Percentiles rank a stretch among this genome's conserved stretches.
phyloP scores from a whole-genome alignment of 2,797 vertebrate species.

The Cryptoprocta ferox region DNA sequence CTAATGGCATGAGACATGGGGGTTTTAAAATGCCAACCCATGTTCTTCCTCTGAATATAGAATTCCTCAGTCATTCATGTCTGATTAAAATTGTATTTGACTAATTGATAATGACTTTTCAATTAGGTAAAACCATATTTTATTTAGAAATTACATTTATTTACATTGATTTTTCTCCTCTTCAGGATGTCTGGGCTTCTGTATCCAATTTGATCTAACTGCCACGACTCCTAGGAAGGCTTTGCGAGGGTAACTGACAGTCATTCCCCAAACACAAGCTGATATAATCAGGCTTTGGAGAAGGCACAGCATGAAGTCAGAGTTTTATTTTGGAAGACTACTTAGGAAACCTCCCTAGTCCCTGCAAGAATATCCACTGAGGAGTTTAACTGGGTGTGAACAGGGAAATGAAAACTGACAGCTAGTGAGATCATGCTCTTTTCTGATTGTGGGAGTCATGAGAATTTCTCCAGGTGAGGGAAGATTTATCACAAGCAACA shows the following conservation, averaged over 20 bases:
- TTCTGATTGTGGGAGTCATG: not conserved
- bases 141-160: slow-evolving; percentile 81
- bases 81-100: slow-evolving; percentile 78
- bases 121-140: slow-evolving; percentile 81
- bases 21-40: slow-evolving; percentile 59
- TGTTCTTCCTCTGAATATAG: slow-evolving; percentile 74
- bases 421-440: not conserved
- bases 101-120: slow-evolving; percentile 79
- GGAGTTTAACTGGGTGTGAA: not conserved
- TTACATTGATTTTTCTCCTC: slow-evolving; percentile 78
- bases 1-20: slow-evolving; percentile 55
- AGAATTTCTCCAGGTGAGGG: not conserved
- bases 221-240: not conserved
- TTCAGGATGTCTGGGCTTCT: slow-evolving; percentile 70
- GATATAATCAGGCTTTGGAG: not conserved
- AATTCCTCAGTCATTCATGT: slow-evolving; percentile 70
- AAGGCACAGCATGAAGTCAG: not conserved
- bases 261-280: not conserved
- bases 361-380: not conserved
- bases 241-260: slow-evolving; percentile 15
- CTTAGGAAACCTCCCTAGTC: not conserved
- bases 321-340: not conserved
- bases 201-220: not conserved
- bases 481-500: not conserved
- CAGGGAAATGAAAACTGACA: not conserved